Base-by-base conservation (phyloP, 2,113 vertebrate species). In the Argyrosomus japonicus region DNA sequence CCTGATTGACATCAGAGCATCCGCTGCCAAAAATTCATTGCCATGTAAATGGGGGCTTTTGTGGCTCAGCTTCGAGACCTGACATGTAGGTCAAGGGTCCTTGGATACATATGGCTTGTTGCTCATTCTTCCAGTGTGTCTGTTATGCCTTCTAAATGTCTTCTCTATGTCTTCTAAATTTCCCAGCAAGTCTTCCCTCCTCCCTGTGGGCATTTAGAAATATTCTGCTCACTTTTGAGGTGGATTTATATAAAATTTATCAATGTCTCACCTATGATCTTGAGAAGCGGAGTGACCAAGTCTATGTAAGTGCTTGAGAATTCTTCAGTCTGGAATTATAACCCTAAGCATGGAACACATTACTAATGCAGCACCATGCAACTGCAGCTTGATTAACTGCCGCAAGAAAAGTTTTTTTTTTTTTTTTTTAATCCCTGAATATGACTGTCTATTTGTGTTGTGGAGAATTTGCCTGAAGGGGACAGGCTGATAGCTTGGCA, bases 161-260 rank as follows among this genome's bases (percentile, higher is more conserved):
- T n/a, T n/a, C n/a, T n/a, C n/a, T n/a, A n/a, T n/a, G n/a, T n/a
- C n/a, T n/a, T n/a, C n/a, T n/a, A n/a, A 73, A 87, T 79, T 84
- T 86, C 68, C 54, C 6, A 0, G 32, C 51, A 51, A 23, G 80
- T 80, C 84, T 75, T 40, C 63, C 29, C 23, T 54, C 56, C 64
- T 74, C 32, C 36, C 17, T 60, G 40, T 45, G 60, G 64, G 58
- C 60, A 61, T 27, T 19, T 18, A 62, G 62, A 86, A 86, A 77
- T 91, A 87, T 91, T 87, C 86, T 43, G 27, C 81, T 84, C 79
- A 79, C 76, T 87, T 86, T 85, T 81, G 64, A 74, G 78, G 45
- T 80, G 79, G 68, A 88, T 87, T 91, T 76, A 80, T 81, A 89
- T 85, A 89, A 78, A 83, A 89, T 91, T 88, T 82, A 92, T 93